A percentile compares a stretch with the other conserved stretches of the same genome.
Evolutionary conservation across 2,888 invertebrate genomes (phyloP).

Genomic region (Andrena hattorfiana): DNA sequence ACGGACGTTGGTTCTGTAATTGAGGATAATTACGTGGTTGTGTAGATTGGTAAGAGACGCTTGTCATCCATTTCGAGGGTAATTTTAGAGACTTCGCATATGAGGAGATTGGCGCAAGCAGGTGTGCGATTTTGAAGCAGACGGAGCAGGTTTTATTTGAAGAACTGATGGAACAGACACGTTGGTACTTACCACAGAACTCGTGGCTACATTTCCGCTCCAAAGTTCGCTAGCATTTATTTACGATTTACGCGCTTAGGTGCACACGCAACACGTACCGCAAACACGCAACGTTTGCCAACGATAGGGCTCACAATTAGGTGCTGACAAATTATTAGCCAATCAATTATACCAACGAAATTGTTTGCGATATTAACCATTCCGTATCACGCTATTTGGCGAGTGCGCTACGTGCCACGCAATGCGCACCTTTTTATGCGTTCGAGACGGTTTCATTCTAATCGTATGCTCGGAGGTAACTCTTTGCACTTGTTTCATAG

Average conservation of each 20-base stretch:
- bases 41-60: no score
- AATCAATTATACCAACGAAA: slow-evolving; percentile 48
- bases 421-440: background rate
- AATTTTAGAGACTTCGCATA: no score
- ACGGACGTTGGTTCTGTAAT: background rate
- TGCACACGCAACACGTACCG: slow-evolving; percentile 42
- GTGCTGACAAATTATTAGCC: slow-evolving; percentile 50
- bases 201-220: slow-evolving; percentile 6
- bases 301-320: slow-evolving; percentile 50
- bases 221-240: slow-evolving; percentile 16
- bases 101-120: no score
- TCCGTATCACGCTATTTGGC: slow-evolving; percentile 24
- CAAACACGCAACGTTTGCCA: slow-evolving; percentile 44
- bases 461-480: background rate
- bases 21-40: background rate
- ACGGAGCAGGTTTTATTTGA: background rate
- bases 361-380: slow-evolving; percentile 45
- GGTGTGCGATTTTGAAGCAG: no score
- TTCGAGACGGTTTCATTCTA: background rate
- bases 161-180: background rate
- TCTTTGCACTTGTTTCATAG: background rate
- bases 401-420: background rate
- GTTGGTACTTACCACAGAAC: background rate
- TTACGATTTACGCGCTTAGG: slow-evolving; percentile 30
- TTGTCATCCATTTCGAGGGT: no score